phyloP scores from a whole-genome alignment of 2,888 invertebrate species.

The Hedya salicella region DNA sequence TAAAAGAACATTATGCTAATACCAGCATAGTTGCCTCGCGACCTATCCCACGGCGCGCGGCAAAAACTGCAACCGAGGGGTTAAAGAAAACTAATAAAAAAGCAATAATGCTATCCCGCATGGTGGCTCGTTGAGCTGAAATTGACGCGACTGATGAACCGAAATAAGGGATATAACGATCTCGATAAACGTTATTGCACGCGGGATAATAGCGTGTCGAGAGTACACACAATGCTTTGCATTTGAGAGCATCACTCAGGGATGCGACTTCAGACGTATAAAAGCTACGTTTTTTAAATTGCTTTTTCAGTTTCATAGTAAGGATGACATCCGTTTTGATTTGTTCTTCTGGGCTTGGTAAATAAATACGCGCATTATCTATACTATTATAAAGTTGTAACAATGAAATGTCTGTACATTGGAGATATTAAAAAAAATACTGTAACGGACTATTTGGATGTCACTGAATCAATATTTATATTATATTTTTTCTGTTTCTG shows the following conservation, averaged over 20 bases:
- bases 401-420: too few species aligned
- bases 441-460: too few species aligned
- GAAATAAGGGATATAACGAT: constrained; percentile 59
- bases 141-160: constrained; percentile 81
- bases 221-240: constrained; percentile 19
- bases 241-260: constrained; percentile 5
- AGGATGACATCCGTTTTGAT: not conserved
- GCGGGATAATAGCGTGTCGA: constrained; percentile 25
- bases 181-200: constrained; percentile 40
- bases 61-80: constrained; percentile 78
- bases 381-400: too few species aligned
- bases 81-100: constrained; percentile 81
- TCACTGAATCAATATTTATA: too few species aligned
- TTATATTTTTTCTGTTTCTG: too few species aligned
- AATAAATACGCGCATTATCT: too few species aligned
- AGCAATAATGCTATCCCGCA: constrained; percentile 84
- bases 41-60: constrained; percentile 81
- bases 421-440: too few species aligned
- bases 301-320: not conserved
- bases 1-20: constrained; percentile 80
- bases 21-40: constrained; percentile 78
- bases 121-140: constrained; percentile 79
- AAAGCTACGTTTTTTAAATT: not conserved
- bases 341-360: too few species aligned
- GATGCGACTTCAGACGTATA: not conserved